Percentiles rank a stretch among this genome's conserved stretches.
Evolutionary conservation across 2,888 invertebrate genomes (phyloP).

Genomic region (Drosophila kuntzei): DNA sequence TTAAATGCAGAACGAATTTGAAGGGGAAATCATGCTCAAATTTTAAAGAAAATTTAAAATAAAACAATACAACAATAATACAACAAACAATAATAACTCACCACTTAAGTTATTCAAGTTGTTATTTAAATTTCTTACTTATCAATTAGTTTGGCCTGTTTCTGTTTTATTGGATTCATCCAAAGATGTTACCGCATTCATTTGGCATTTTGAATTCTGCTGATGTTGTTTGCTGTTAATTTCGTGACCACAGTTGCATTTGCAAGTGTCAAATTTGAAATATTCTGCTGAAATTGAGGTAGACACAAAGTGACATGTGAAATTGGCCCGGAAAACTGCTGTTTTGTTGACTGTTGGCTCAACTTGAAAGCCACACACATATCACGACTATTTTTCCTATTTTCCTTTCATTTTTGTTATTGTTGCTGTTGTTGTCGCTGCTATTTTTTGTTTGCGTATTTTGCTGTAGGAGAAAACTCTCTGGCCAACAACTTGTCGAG

Average conservation of each 20-base stretch:
- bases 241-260: slow-evolving; percentile 34
- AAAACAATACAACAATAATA: no score
- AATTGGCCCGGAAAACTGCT: slow-evolving; percentile 41
- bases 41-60: no score
- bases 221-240: slow-evolving; percentile 14
- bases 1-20: no score
- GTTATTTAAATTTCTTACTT: neutral
- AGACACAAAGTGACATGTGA: slow-evolving; percentile 37
- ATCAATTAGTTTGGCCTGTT: neutral
- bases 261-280: slow-evolving; percentile 40
- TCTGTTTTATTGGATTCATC: neutral
- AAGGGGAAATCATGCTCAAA: no score
- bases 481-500: slow-evolving; percentile 48
- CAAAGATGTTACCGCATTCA: neutral
- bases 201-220: neutral
- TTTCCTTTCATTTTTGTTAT: neutral
- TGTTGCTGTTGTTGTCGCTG: neutral
- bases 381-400: slow-evolving; percentile 8
- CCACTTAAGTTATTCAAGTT: neutral
- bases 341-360: slow-evolving; percentile 16
- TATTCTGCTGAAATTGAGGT: slow-evolving; percentile 35
- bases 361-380: slow-evolving; percentile 35
- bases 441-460: slow-evolving; percentile 28
- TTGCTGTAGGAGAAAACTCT: slow-evolving; percentile 26
- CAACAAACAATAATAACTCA: no score